phyloP scores from a whole-genome alignment of 2,797 vertebrate species.

The Acanthopagrus latus region DNA sequence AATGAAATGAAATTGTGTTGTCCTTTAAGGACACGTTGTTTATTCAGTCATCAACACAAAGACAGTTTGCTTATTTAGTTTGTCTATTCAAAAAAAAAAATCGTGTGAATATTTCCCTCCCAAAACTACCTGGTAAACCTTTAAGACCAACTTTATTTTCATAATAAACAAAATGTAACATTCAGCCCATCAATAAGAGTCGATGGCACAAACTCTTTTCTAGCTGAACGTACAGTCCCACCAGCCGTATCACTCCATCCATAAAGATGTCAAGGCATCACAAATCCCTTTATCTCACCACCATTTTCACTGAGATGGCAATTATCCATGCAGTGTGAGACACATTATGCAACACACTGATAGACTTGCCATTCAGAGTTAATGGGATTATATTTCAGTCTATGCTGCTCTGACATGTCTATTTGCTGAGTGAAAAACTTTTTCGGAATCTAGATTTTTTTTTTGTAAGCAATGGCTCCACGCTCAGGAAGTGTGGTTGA shows the following conservation, averaged over 20 bases:
- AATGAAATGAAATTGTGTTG: too few species aligned
- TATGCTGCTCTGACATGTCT: conserved; percentile 58
- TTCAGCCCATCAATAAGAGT: not conserved
- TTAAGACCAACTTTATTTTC: conserved; percentile 1
- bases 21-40: too few species aligned
- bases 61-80: too few species aligned
- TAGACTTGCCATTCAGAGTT: conserved; percentile 78
- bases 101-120: not conserved
- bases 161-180: not conserved
- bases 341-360: conserved; percentile 76
- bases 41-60: too few species aligned
- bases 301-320: conserved; percentile 68
- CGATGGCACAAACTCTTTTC: conserved; percentile 31
- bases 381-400: conserved; percentile 81
- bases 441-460: conserved; percentile 43
- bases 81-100: too few species aligned
- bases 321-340: conserved; percentile 73
- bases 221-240: conserved; percentile 39
- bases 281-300: conserved; percentile 73
- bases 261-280: conserved; percentile 74
- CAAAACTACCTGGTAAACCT: too few species aligned
- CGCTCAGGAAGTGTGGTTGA: conserved; percentile 45
- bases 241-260: conserved; percentile 59
- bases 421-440: conserved; percentile 54
- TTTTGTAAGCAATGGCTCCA: conserved; percentile 22